These are phyloP conservation scores for Melanostoma mellinum DNA, from an alignment of 2,888 invertebrate genomes.

Conservation along the genomic window DNA sequence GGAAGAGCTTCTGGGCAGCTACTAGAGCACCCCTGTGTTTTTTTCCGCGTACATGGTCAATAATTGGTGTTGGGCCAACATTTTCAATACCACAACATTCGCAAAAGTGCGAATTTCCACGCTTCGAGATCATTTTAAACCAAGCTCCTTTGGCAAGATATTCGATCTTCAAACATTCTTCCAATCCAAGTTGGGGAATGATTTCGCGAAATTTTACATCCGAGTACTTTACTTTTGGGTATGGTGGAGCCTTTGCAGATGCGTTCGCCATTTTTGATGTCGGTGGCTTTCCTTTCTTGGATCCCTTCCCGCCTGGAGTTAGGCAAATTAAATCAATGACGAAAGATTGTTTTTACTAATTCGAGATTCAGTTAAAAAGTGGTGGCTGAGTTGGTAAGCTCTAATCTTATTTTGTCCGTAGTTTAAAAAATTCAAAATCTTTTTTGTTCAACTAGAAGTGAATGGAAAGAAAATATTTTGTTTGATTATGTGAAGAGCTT, in stretches of 20 bases:
- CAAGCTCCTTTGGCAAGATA: conserved; percentile 73
- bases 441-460: conserved; percentile 68
- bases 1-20: conserved; percentile 73
- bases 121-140: conserved; percentile 73
- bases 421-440: conserved; percentile 42
- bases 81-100: conserved; percentile 76
- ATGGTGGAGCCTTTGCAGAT: conserved; percentile 46
- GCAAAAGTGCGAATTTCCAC: conserved; percentile 72
- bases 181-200: conserved; percentile 51
- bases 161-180: conserved; percentile 75
- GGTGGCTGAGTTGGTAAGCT: background rate
- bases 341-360: background rate
- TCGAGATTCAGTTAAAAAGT: too few relatives aligned
- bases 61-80: conserved; percentile 76
- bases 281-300: too few relatives aligned
- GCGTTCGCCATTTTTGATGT: conserved; percentile 28
- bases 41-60: conserved; percentile 77
- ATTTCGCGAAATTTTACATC: conserved; percentile 72
- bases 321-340: background rate
- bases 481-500: conserved; percentile 62
- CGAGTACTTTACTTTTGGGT: conserved; percentile 50
- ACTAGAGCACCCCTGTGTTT: conserved; percentile 76
- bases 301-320: background rate
- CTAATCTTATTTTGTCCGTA: conserved; percentile 6
- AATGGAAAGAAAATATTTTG: conserved; percentile 68